These are phyloP conservation scores for Ictalurus furcatus DNA, from an alignment of 2,113 vertebrate species.

Conservation along the genomic window DNA sequence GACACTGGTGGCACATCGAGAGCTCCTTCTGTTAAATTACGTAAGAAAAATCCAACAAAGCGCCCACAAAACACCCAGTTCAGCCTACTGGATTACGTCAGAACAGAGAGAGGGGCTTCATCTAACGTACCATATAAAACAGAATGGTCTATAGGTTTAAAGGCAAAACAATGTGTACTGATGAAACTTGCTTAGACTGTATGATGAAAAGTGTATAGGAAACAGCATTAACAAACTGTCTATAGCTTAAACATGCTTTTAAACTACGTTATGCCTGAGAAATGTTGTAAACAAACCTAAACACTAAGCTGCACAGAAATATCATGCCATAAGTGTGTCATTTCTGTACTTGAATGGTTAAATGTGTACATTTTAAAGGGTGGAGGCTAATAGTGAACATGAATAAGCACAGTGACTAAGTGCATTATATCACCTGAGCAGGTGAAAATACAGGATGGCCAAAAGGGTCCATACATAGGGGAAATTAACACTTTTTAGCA, in stretches of 20 bases:
- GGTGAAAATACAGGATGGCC: background rate
- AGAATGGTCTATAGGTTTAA: background rate
- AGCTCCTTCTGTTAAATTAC: conserved; percentile 16
- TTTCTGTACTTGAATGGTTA: background rate
- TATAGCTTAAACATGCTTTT: background rate
- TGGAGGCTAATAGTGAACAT: too few species aligned
- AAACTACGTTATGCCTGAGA: background rate
- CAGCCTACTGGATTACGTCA: background rate
- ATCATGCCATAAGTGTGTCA: background rate
- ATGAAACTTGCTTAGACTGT: background rate
- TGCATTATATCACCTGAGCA: background rate
- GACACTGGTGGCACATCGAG: conserved; percentile 28
- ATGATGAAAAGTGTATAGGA: background rate
- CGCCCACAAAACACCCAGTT: background rate
- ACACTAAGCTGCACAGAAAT: background rate
- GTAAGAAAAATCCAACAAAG: conserved; percentile 14
- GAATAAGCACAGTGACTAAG: background rate
- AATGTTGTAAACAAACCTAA: background rate
- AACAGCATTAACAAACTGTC: background rate
- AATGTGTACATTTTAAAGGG: too few species aligned
- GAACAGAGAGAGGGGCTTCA: background rate
- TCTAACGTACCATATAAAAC: background rate
- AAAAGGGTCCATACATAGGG: too few species aligned
- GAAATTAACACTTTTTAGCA: too few species aligned
- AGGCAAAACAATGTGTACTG: background rate